A percentile compares a stretch with the other conserved stretches of the same genome.
Conservation (phyloP, 2,113 vertebrate species). For the Nyctereutes procyonoides region DNA sequence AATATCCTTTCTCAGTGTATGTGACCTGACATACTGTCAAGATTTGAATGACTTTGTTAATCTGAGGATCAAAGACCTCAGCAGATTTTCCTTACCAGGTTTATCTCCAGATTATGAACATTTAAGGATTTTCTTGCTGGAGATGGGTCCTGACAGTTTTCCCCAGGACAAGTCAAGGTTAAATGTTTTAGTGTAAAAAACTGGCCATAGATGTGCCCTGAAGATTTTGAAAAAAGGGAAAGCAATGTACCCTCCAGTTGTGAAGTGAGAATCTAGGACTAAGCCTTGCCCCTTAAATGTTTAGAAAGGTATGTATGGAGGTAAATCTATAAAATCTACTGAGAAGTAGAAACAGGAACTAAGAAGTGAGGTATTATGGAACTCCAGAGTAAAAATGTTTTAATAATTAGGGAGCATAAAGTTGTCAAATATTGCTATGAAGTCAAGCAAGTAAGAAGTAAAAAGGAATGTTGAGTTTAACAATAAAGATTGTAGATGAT, state of each 20-base stretch:
- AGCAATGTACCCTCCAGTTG: not conserved
- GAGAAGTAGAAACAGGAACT: not conserved
- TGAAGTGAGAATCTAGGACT: not conserved
- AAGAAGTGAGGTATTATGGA: not conserved
- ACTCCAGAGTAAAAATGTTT: not conserved
- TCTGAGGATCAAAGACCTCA: not conserved
- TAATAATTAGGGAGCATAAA: not conserved
- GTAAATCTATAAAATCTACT: not conserved
- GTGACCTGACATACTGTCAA: not conserved
- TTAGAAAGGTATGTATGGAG: not conserved
- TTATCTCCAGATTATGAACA: not conserved
- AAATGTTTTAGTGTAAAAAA: not conserved
- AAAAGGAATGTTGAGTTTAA: not conserved
- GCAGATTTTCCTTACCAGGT: not conserved
- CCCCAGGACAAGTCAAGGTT: not conserved
- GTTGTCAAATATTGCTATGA: not conserved
- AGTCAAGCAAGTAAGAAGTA: not conserved
- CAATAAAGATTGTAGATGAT: not conserved
- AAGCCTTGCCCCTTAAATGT: not conserved
- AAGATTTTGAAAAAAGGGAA: not conserved
- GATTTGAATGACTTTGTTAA: not conserved
- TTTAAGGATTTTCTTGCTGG: not conserved
- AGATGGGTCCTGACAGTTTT: not conserved
- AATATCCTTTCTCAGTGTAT: not conserved
- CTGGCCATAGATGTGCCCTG: not conserved